A percentile compares a stretch with the other conserved stretches of the same genome.
Conservation (phyloP, 2,888 invertebrate genomes). For the Pheosia tremula region DNA sequence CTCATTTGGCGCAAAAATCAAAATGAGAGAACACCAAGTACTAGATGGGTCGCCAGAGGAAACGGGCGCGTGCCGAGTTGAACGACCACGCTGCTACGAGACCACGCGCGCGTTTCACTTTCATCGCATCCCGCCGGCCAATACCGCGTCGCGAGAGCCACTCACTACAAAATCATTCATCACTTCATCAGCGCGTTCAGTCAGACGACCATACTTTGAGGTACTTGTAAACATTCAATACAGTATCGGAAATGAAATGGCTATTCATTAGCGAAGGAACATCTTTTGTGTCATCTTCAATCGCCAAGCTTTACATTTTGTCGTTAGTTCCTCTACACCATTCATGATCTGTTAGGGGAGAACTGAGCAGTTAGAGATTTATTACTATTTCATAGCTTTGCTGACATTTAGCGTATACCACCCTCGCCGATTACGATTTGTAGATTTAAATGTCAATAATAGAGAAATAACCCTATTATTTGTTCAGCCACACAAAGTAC, state of each 20-base stretch:
- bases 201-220: conserved; percentile 9
- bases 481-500: too few relatives aligned
- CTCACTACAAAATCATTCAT: conserved; percentile 49
- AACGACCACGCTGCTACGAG: conserved; percentile 79
- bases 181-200: conserved; percentile 37
- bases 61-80: conserved; percentile 82
- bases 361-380: conserved; percentile 8
- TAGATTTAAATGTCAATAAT: conserved; percentile 37
- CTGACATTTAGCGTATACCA: conserved; percentile 31
- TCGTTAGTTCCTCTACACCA: neutral
- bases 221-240: neutral
- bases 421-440: conserved; percentile 46
- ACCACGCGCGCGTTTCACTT: conserved; percentile 77
- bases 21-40: conserved; percentile 60
- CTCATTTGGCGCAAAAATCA: conserved; percentile 26
- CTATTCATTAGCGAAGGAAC: too few relatives aligned
- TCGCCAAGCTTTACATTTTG: neutral
- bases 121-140: conserved; percentile 62
- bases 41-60: conserved; percentile 56
- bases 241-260: neutral
- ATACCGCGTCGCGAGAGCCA: conserved; percentile 41
- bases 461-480: too few relatives aligned
- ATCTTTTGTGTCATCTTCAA: too few relatives aligned
- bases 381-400: conserved; percentile 14
- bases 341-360: too few relatives aligned